Evolutionary conservation across 2,113 vertebrate genomes (phyloP).

Genomic region (Lipotes vexillifer): DNA sequence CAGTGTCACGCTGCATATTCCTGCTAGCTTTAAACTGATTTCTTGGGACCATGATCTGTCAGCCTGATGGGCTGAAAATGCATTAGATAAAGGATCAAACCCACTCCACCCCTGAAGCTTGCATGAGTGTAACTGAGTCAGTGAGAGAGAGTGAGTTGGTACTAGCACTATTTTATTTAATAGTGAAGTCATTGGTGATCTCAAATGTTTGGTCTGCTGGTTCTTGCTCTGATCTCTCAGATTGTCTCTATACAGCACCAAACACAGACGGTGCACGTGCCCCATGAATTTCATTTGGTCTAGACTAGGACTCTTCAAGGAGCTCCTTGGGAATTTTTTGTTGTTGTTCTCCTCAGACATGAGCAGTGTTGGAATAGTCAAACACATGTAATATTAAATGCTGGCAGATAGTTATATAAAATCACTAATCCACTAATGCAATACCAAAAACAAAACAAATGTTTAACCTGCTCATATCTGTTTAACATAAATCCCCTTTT

Average conservation of each 20-base stretch:
- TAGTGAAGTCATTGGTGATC: background rate
- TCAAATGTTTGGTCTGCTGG: background rate
- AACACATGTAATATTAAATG: background rate
- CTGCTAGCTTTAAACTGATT: background rate
- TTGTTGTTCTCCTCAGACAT: conserved; percentile 24
- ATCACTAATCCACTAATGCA: background rate
- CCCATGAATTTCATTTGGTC: conserved; percentile 37
- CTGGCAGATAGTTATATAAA: conserved; percentile 24
- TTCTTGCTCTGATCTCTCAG: background rate
- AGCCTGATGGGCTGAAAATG: background rate
- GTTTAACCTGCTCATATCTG: background rate
- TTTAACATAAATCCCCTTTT: background rate
- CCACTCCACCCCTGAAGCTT: background rate
- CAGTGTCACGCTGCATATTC: background rate
- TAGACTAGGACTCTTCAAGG: conserved; percentile 40
- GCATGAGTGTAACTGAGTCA: background rate
- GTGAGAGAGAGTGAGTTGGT: background rate
- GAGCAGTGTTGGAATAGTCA: background rate
- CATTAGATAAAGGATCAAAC: background rate
- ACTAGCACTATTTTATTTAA: background rate
- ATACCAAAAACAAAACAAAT: conserved; percentile 25
- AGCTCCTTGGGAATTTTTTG: conserved; percentile 36
- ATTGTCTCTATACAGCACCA: background rate
- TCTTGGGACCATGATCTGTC: background rate
- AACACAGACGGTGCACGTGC: background rate